phyloP scores from a whole-genome alignment of 2,888 invertebrate genomes.

The Norana najaformis region DNA sequence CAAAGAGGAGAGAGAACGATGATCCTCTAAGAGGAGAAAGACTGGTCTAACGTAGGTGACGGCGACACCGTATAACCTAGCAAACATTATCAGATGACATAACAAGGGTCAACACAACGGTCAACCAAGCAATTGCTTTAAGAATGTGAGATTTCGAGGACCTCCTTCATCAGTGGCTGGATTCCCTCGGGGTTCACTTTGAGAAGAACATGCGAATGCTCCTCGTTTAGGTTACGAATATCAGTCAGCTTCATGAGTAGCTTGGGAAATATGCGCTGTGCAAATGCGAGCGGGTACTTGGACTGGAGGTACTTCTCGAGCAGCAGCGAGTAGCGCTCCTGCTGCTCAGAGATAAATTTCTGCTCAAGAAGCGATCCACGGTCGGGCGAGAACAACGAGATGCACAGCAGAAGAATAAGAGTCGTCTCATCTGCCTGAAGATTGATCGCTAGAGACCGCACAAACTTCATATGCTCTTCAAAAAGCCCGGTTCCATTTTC shows the following conservation, averaged over 20 bases:
- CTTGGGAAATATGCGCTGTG: slow-evolving; percentile 58
- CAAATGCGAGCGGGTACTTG: slow-evolving; percentile 50
- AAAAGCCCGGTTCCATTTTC: slow-evolving; percentile 53
- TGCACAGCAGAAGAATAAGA: slow-evolving; percentile 87
- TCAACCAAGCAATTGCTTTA: slow-evolving; percentile 6
- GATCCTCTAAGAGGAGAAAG: neutral
- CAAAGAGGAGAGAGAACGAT: neutral
- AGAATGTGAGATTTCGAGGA: slow-evolving; percentile 75
- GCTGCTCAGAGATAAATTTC: slow-evolving; percentile 57
- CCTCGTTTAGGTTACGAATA: slow-evolving; percentile 85
- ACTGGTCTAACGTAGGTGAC: neutral
- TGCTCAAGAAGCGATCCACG: slow-evolving; percentile 69
- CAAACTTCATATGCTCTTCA: slow-evolving; percentile 62
- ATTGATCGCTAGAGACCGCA: slow-evolving; percentile 74
- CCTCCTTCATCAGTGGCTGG: slow-evolving; percentile 90
- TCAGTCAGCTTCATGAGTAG: slow-evolving; percentile 89
- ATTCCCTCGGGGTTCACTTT: slow-evolving; percentile 90
- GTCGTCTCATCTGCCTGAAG: slow-evolving; percentile 84
- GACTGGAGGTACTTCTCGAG: slow-evolving; percentile 59
- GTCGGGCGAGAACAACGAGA: slow-evolving; percentile 85
- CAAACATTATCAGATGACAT: neutral
- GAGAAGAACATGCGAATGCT: slow-evolving; percentile 86
- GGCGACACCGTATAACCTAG: neutral
- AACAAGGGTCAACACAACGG: slow-evolving; percentile 13
- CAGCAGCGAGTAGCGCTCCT: slow-evolving; percentile 60